These are phyloP conservation scores for Myrmophylax atrothorax DNA, from an alignment of 2,113 vertebrate species.

Conservation along the genomic window DNA sequence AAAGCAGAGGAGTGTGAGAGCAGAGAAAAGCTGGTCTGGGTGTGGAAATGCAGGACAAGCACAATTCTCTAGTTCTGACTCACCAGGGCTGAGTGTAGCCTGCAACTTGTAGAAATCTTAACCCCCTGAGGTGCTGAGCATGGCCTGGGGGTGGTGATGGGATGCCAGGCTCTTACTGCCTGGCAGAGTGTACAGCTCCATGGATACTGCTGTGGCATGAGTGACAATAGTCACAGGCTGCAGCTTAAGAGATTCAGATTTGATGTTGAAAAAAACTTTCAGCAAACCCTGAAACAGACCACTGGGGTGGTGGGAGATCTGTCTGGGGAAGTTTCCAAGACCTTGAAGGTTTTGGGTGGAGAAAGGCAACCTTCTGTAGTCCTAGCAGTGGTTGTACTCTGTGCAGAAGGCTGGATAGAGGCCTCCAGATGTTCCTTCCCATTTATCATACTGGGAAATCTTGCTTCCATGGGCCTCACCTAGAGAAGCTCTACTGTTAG, in stretches of 20 bases:
- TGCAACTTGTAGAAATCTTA: background rate
- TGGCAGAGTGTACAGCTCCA: background rate
- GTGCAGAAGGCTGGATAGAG: background rate
- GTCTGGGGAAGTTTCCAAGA: background rate
- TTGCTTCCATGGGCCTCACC: background rate
- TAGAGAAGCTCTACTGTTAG: background rate
- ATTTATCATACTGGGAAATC: background rate
- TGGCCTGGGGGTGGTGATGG: background rate
- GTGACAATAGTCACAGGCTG: background rate
- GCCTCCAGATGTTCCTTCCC: background rate
- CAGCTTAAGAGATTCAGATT: background rate
- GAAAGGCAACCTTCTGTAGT: background rate
- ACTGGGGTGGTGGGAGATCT: background rate
- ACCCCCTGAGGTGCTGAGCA: background rate
- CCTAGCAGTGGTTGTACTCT: background rate
- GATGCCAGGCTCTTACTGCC: background rate
- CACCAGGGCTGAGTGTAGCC: background rate
- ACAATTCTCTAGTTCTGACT: background rate
- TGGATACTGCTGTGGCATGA: background rate
- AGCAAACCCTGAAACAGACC: background rate
- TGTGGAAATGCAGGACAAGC: background rate
- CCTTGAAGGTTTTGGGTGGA: background rate
- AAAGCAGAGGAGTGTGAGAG: background rate
- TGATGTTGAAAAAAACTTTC: background rate
- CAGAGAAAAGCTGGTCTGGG: background rate